These are phyloP conservation scores for Mus caroli DNA, from an alignment of 2,797 vertebrate species.

Conservation along the genomic window DNA sequence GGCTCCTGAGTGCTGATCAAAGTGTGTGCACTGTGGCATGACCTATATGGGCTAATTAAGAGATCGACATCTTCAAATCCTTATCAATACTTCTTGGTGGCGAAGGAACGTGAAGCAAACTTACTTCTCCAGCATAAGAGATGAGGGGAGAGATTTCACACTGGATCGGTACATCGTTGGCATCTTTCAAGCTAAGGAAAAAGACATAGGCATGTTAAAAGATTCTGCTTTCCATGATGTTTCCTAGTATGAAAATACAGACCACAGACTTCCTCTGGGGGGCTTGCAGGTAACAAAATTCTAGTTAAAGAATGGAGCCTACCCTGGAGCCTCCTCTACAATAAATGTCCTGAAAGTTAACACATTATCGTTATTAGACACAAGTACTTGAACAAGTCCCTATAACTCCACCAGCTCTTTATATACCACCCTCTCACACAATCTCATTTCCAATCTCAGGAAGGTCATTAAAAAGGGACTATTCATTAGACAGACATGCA, in stretches of 20 bases:
- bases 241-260: neutral
- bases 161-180: constrained; percentile 96
- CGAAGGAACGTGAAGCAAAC: constrained; percentile 64
- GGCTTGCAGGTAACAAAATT: constrained; percentile 28
- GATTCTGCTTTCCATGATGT: fast-evolving
- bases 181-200: constrained; percentile 94
- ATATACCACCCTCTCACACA: neutral
- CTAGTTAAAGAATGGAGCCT: neutral
- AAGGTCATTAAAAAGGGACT: neutral
- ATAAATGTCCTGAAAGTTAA: neutral
- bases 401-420: neutral
- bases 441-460: neutral
- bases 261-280: neutral
- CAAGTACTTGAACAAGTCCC: neutral
- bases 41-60: neutral
- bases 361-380: neutral
- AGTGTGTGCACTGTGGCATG: neutral
- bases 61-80: neutral
- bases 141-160: constrained; percentile 98
- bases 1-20: neutral
- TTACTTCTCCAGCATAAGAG: constrained; percentile 98
- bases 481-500: neutral
- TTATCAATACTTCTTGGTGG: neutral
- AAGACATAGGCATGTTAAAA: constrained; percentile 17
- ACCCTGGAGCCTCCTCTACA: neutral